Percentiles rank a stretch among this genome's conserved stretches.
These are phyloP conservation scores for Dendrocopos noguchii DNA, from an alignment of 2,113 vertebrate genomes.

Conservation along the genomic window DNA sequence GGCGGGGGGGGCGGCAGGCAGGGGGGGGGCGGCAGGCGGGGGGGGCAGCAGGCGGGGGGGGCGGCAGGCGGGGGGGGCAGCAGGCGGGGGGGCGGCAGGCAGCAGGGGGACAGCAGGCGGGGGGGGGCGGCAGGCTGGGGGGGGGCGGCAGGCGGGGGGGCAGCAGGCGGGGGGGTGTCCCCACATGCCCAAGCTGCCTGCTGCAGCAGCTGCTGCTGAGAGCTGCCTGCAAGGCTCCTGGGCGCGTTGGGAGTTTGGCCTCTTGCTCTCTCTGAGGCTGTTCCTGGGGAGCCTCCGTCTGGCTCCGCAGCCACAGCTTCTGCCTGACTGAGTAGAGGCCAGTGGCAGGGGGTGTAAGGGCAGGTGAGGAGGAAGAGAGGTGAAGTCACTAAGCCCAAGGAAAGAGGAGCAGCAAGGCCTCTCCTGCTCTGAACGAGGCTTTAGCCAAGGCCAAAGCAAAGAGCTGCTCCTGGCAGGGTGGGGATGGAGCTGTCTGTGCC, in stretches of 20 bases:
- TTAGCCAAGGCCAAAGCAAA: not conserved
- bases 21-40: too few relatives aligned
- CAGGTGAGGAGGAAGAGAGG: conserved; percentile 6
- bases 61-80: too few relatives aligned
- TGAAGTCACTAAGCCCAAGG: not conserved
- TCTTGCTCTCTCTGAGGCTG: conserved; percentile 2
- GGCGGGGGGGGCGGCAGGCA: too few relatives aligned
- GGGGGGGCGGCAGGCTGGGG: too few relatives aligned
- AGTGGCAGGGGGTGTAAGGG: not conserved
- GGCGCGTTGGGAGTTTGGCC: conserved; percentile 4
- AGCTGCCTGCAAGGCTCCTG: not conserved
- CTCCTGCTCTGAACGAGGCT: not conserved
- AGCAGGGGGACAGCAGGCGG: too few relatives aligned
- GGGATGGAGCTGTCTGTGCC: not conserved
- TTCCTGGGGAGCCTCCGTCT: conserved; percentile 17
- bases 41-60: too few relatives aligned
- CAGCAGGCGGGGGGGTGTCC: not conserved
- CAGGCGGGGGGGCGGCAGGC: too few relatives aligned
- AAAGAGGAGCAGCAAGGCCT: not conserved
- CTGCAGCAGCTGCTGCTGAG: conserved; percentile 26
- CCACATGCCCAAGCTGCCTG: conserved; percentile 34
- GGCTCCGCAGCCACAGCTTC: not conserved
- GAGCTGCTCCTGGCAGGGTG: not conserved
- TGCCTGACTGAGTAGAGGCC: not conserved
- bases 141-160: too few relatives aligned